Percentiles rank a stretch among this genome's conserved stretches.
Conservation (phyloP, 2,888 invertebrate genomes). For the Oligia strigilis region DNA sequence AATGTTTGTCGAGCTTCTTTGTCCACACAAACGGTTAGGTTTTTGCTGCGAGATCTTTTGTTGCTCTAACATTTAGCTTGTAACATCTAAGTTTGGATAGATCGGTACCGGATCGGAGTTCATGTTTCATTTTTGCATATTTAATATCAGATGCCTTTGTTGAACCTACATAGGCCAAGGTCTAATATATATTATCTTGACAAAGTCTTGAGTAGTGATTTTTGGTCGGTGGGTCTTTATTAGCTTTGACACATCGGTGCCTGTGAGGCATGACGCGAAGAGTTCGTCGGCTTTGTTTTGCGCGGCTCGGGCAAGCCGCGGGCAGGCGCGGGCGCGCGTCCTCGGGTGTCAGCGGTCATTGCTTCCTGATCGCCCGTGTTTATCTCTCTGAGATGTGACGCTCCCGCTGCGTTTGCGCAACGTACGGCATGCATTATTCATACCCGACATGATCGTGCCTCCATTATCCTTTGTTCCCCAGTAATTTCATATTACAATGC, state of each 20-base stretch:
- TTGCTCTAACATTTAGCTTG: conserved; percentile 66
- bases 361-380: conserved; percentile 82
- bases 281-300: conserved; percentile 72
- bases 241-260: conserved; percentile 51
- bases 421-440: conserved; percentile 82
- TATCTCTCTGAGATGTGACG: conserved; percentile 70
- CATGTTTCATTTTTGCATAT: conserved; percentile 52
- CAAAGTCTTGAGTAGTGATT: conserved; percentile 39
- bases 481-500: conserved; percentile 73
- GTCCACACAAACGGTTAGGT: conserved; percentile 71
- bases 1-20: conserved; percentile 72
- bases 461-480: conserved; percentile 82
- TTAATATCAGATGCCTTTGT: conserved; percentile 54
- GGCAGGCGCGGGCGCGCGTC: conserved; percentile 67
- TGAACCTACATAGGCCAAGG: conserved; percentile 64
- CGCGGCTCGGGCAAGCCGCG: conserved; percentile 34
- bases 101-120: conserved; percentile 69
- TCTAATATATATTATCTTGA: conserved; percentile 51
- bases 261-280: conserved; percentile 49
- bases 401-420: conserved; percentile 80
- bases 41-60: conserved; percentile 72
- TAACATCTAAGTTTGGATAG: conserved; percentile 53
- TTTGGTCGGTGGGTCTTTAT: conserved; percentile 40
- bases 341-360: conserved; percentile 84
- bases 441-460: conserved; percentile 71